Conservation (phyloP, 1,140 invertebrate species). For the Brachionus angularis region DNA sequence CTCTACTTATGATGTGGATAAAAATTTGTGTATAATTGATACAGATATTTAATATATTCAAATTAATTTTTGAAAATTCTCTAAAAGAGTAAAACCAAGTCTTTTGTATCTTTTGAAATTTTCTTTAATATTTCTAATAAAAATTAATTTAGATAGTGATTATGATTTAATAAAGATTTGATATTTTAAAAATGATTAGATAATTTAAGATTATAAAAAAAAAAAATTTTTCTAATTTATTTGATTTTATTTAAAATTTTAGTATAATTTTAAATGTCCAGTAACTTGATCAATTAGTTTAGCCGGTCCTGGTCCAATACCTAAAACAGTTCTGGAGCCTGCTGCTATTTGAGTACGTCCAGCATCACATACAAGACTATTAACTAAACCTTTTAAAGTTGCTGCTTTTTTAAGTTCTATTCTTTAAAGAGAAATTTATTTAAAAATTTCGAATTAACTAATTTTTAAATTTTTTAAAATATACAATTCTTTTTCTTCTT, state of each 20-base stretch:
- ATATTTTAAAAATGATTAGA: neutral
- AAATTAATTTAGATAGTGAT: too few relatives aligned
- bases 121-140: too few relatives aligned
- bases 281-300: slow-evolving; percentile 41
- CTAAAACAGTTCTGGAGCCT: slow-evolving; percentile 43
- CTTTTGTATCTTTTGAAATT: too few relatives aligned
- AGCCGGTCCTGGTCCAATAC: slow-evolving; percentile 39
- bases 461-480: neutral
- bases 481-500: slow-evolving; percentile 37
- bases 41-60: too few relatives aligned
- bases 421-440: neutral
- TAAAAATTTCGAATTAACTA: neutral
- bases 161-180: too few relatives aligned
- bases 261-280: slow-evolving; percentile 43
- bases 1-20: too few relatives aligned
- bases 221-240: neutral
- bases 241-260: neutral
- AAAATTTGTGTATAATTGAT: too few relatives aligned
- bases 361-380: slow-evolving; percentile 29
- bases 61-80: too few relatives aligned
- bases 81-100: too few relatives aligned
- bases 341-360: slow-evolving; percentile 42
- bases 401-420: slow-evolving; percentile 23
- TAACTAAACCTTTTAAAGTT: slow-evolving; percentile 16
- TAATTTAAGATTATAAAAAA: neutral